Evolutionary conservation across 2,888 invertebrate genomes (phyloP).

Genomic region (Parascotia fuliginaria): DNA sequence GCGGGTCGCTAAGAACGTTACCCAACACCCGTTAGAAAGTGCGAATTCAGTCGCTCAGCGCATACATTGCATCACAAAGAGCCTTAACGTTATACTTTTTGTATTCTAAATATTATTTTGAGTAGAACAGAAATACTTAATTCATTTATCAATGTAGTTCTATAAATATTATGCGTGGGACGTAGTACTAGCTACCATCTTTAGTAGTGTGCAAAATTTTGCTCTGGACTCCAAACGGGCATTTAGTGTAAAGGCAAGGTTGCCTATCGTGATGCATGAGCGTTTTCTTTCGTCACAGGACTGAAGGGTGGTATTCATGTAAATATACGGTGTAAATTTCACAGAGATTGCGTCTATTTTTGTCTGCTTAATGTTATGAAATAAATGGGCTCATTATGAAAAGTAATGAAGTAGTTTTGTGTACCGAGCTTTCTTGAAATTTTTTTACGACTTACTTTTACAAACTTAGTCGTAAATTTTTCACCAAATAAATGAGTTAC

Average conservation of each 20-base stretch:
- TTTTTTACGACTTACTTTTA: too few species aligned
- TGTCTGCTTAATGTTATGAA: background rate
- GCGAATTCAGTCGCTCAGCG: conserved; percentile 67
- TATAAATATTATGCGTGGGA: conserved; percentile 53
- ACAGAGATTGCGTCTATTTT: background rate
- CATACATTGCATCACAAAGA: conserved; percentile 67
- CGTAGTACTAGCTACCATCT: conserved; percentile 53
- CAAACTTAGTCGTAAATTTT: too few species aligned
- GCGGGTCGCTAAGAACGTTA: conserved; percentile 62
- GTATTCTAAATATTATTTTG: conserved; percentile 5
- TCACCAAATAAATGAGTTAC: too few species aligned
- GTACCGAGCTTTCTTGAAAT: background rate
- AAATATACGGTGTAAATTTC: background rate
- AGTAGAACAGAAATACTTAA: conserved; percentile 35
- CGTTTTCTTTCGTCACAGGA: background rate
- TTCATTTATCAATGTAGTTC: conserved; percentile 44
- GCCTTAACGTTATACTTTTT: conserved; percentile 32
- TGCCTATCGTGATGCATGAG: conserved; percentile 5
- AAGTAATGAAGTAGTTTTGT: background rate
- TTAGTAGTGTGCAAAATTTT: conserved; percentile 34
- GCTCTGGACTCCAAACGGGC: too few species aligned
- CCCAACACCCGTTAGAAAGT: conserved; percentile 75
- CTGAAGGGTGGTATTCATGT: conserved; percentile 1
- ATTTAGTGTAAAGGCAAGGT: background rate
- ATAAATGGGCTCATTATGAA: background rate